Base-by-base conservation (phyloP, 2,113 vertebrate genomes). In the Xiphophorus couchianus region DNA sequence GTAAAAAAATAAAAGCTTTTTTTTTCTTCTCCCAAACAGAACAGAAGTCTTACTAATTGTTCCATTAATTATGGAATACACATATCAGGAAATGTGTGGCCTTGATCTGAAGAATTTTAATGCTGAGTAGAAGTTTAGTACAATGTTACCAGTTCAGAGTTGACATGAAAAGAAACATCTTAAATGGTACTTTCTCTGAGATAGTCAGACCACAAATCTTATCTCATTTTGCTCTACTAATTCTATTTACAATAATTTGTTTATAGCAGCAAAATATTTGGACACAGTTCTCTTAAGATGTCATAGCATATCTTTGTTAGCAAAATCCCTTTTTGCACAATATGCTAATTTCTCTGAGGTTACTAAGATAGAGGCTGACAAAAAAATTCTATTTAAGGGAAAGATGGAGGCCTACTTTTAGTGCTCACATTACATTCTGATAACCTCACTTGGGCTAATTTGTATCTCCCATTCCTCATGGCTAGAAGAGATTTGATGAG, bases 401-500 rank as follows among this genome's bases (percentile, higher is more conserved):
- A 73, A 63, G 19, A 39, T 37, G 54, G 54, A 5, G 28, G 22
- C 31, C 30, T 61, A 29, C 63, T 77, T 71, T 80, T 69, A 39
- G 31, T 51, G 15, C 9, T 73, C 44, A 73, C 39, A 9, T 72
- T 69, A 83, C 51, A 61, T 54, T 77, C 73, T 68, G 61, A 83
- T 84, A 35, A 76, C 51, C 51, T 80, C 48, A 42, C 37, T 19
- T n/a, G 35, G 35, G 15, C 13, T 76, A 74, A 84, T 82, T 74
- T 76, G 54, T 72, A 60, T 76, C 73, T 42, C n/a, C 69, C 78
- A n/a, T 82, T 14, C 60, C 60, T 78, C 69, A 69, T 72, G 15
- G 70, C 80, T 70, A 62, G 60, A 71, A 65, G 79, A 77, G 62
- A 62, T 87, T 74, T 68, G 54, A 72, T 85, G 80, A 88, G 73